These are phyloP conservation scores for Pagrus major DNA, from an alignment of 2,113 vertebrate species.

Conservation along the genomic window DNA sequence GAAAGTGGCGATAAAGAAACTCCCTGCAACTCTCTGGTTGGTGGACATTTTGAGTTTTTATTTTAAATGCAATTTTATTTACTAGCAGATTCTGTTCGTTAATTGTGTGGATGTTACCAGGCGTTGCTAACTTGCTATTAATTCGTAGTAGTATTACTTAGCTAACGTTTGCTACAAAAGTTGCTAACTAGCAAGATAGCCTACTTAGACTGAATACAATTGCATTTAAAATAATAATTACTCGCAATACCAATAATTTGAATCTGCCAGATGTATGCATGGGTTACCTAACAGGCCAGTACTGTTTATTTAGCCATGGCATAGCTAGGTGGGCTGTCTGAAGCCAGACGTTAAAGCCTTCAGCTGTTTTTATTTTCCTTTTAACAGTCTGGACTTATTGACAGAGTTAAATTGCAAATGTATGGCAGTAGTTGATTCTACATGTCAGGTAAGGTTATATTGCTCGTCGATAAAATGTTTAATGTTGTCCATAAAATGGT, in stretches of 20 bases:
- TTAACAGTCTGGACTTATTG: background rate
- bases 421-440: too few species aligned
- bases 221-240: background rate
- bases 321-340: background rate
- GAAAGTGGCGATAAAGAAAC: conserved; percentile 48
- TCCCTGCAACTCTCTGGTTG: conserved; percentile 61
- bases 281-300: background rate
- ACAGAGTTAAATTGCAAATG: background rate
- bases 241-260: too few species aligned
- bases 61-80: background rate
- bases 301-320: background rate
- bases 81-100: background rate
- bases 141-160: conserved; percentile 5
- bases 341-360: background rate
- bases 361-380: background rate
- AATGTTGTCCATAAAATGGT: background rate
- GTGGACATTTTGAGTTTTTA: conserved; percentile 25
- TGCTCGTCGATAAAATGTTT: background rate
- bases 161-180: conserved; percentile 46
- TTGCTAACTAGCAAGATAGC: conserved; percentile 61
- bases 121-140: background rate
- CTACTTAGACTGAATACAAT: background rate
- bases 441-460: background rate
- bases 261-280: background rate
- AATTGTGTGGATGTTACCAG: background rate